These are phyloP conservation scores for Falco naumanni DNA, from an alignment of 2,797 vertebrate genomes.

Conservation along the genomic window DNA sequence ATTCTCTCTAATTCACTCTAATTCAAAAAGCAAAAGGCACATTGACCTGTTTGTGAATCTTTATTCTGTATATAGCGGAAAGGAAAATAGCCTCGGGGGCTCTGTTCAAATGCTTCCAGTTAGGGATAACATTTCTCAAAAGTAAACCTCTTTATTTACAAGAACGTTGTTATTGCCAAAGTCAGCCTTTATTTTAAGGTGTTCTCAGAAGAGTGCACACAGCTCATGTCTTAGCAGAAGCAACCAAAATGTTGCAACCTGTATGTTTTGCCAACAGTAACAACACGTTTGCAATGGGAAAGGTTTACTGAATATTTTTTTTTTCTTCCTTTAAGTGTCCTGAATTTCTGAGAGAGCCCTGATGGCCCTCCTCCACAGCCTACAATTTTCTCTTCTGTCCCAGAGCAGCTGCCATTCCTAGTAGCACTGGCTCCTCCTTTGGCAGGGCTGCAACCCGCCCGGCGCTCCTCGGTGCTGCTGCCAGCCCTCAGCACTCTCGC, in stretches of 20 bases:
- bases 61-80: neutral
- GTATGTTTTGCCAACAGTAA: constrained; percentile 54
- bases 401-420: neutral
- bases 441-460: neutral
- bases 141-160: constrained; percentile 67
- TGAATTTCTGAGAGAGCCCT: neutral
- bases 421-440: neutral
- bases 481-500: neutral
- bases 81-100: constrained; percentile 43
- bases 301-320: constrained; percentile 37
- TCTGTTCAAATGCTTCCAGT: constrained; percentile 36
- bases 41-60: constrained; percentile 51
- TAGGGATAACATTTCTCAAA: constrained; percentile 58
- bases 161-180: constrained; percentile 73
- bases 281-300: constrained; percentile 57
- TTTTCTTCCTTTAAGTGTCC: neutral
- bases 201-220: constrained; percentile 60
- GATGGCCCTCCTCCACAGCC: neutral
- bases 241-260: constrained; percentile 64
- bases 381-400: neutral
- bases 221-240: constrained; percentile 53
- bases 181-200: constrained; percentile 69
- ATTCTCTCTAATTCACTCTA: neutral
- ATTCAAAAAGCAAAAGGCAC: neutral
- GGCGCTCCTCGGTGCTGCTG: accelerated